Conservation (phyloP, 2,888 invertebrate genomes). For the Biston stratarius region DNA sequence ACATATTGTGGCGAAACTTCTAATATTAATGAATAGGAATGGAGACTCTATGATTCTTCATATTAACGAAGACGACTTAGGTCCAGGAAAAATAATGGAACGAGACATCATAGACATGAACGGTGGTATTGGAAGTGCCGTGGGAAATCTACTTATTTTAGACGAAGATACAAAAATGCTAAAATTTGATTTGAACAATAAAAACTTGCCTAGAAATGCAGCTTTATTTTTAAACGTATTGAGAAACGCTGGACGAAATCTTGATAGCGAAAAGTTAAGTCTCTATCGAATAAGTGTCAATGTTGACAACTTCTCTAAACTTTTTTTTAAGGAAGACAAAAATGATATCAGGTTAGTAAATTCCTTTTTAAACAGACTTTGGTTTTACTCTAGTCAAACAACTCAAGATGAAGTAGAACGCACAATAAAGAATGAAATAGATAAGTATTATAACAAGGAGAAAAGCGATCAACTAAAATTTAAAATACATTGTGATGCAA, state of each 20-base stretch:
- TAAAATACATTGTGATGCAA: background rate
- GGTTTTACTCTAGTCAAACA: slow-evolving; percentile 59
- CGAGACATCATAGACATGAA: background rate
- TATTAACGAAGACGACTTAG: background rate
- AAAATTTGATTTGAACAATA: background rate
- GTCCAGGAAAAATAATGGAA: background rate
- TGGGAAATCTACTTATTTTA: background rate
- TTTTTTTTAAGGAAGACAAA: slow-evolving; percentile 48
- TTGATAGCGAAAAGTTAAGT: slow-evolving; percentile 23
- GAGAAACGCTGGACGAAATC: slow-evolving; percentile 14
- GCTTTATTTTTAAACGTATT: slow-evolving; percentile 41
- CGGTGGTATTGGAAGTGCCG: background rate
- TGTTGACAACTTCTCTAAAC: slow-evolving; percentile 52
- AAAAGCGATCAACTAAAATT: slow-evolving; percentile 28
- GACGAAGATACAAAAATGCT: background rate
- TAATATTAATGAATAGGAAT: background rate
- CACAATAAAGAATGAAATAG: slow-evolving; percentile 54
- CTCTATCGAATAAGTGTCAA: slow-evolving; percentile 49
- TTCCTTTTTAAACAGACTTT: slow-evolving; percentile 54
- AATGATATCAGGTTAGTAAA: slow-evolving; percentile 50
- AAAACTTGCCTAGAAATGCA: slow-evolving; percentile 44
- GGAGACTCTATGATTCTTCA: background rate
- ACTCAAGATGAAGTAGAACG: slow-evolving; percentile 54
- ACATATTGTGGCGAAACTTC: background rate
- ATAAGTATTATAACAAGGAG: slow-evolving; percentile 47